Conservation (phyloP, 2,888 invertebrate species). For the Andrena hattorfiana region DNA sequence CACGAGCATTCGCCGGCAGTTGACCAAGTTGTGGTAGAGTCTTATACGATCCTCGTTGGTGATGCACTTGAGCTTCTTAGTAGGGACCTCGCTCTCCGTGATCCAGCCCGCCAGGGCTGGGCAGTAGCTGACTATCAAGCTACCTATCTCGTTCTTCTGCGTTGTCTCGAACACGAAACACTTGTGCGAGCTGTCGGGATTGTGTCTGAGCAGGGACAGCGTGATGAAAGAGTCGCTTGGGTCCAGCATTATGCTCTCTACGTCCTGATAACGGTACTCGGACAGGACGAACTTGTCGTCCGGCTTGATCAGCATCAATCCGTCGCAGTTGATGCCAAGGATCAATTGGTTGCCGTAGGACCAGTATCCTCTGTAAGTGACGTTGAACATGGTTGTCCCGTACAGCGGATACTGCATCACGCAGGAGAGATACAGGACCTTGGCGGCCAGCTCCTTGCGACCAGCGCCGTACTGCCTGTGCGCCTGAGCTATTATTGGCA, state of each 20-base stretch:
- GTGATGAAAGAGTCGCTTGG: conserved; percentile 97
- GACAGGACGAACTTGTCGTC: conserved; percentile 96
- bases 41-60: conserved; percentile 95
- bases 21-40: conserved; percentile 94
- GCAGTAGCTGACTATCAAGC: conserved; percentile 96
- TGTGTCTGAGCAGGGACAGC: conserved; percentile 91
- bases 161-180: conserved; percentile 97
- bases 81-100: conserved; percentile 90
- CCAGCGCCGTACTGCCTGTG: conserved; percentile 97
- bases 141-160: conserved; percentile 96
- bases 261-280: conserved; percentile 95
- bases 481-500: conserved; percentile 94
- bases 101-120: conserved; percentile 94
- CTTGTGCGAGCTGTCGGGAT: conserved; percentile 90
- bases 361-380: conserved; percentile 97
- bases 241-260: conserved; percentile 96
- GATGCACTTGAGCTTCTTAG: conserved; percentile 89
- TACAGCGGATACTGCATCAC: conserved; percentile 98
- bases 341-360: conserved; percentile 91
- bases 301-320: conserved; percentile 95
- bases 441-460: conserved; percentile 95
- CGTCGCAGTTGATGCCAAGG: conserved; percentile 95
- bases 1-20: conserved; percentile 92
- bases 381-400: conserved; percentile 94
- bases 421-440: conserved; percentile 96